Conservation (phyloP, 2,113 vertebrate species). For the Castor canadensis region DNA sequence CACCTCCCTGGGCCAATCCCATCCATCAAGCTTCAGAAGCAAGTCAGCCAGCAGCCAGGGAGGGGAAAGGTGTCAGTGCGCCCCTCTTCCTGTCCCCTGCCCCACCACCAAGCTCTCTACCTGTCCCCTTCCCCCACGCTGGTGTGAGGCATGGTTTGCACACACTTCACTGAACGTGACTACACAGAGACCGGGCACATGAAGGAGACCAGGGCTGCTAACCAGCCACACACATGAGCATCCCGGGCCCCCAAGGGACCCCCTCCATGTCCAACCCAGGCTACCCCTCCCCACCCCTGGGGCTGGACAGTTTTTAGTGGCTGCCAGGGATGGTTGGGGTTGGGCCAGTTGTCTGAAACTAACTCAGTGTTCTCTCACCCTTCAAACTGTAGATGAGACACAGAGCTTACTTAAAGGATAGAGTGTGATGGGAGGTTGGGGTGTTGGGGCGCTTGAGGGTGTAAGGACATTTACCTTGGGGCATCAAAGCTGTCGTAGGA, state of each 20-base stretch:
- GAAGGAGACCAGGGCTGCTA: not conserved
- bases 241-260: not conserved
- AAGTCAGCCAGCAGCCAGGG: conserved; percentile 75
- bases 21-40: conserved; percentile 76
- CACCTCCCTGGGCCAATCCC: conserved; percentile 75
- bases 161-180: not conserved
- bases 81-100: not conserved
- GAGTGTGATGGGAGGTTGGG: not conserved
- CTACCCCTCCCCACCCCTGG: not conserved
- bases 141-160: not conserved
- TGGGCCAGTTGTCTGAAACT: not conserved
- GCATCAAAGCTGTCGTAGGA: conserved; percentile 96
- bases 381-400: not conserved
- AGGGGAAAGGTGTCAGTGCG: conserved; percentile 65
- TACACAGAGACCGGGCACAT: conserved; percentile 1
- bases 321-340: not conserved
- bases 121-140: not conserved
- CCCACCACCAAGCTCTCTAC: not conserved
- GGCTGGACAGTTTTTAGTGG: not conserved
- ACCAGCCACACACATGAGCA: not conserved
- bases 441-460: not conserved
- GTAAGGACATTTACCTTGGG: conserved; percentile 88
- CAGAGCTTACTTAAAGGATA: too few relatives aligned
- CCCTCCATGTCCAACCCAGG: not conserved
- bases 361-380: not conserved